phyloP scores from a whole-genome alignment of 2,113 vertebrate species.

The Anseranas semipalmata region DNA sequence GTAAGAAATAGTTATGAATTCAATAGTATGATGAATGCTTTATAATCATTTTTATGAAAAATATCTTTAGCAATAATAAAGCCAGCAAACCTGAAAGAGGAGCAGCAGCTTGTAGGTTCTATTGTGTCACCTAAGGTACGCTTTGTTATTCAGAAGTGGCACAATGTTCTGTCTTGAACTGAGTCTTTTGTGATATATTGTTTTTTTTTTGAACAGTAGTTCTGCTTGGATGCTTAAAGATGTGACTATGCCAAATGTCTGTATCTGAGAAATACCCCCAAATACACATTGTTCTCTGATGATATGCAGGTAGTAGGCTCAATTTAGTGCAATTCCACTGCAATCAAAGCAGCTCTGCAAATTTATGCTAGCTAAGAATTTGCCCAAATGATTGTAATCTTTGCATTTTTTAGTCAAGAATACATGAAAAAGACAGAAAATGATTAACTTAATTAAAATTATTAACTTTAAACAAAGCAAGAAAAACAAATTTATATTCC shows the following conservation, averaged over 20 bases:
- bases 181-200: neutral
- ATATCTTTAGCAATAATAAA: neutral
- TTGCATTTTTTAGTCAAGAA: neutral
- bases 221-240: neutral
- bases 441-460: neutral
- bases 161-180: neutral
- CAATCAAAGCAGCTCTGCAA: neutral
- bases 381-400: neutral
- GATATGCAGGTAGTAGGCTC: neutral
- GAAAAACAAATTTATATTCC: neutral
- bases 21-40: neutral
- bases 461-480: neutral
- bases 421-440: neutral
- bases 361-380: neutral
- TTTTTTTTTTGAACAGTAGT: neutral
- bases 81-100: neutral
- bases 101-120: neutral
- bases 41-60: neutral
- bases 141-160: neutral
- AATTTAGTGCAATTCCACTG: neutral
- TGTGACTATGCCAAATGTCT: neutral
- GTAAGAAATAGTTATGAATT: neutral
- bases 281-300: neutral
- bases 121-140: neutral
- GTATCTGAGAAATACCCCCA: neutral